Base-by-base conservation (phyloP, 37 sponge, comb jelly and placozoan species). In the Diacarnus erythraeanus region DNA sequence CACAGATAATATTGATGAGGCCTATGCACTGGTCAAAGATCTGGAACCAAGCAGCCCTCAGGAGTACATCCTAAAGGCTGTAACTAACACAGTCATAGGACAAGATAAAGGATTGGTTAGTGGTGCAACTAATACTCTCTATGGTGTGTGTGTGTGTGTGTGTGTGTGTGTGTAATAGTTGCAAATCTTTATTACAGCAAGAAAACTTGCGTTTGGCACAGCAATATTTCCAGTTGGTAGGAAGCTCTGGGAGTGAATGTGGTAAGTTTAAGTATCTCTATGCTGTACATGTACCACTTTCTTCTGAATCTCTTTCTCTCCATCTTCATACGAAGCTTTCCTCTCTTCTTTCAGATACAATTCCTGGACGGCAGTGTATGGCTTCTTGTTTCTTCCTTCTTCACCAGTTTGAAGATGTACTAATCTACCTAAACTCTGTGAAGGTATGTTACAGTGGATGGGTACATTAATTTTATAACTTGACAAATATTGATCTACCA, bases 321-420 rank as follows among this genome's bases (percentile, higher is more conserved):
- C 1, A 38, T 18, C 42, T 77, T 3, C 76, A 4, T 4, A 17
- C 26, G 18, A 59, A 4, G 18, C 23, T 27, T 10, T 4, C 3
- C 23, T 21, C 0, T 64, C 6, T 8, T 21, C 3, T 26, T 27
- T 47, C 33, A 95, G 99, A 99, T 68, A 99, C 99, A 22, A 99
- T 99, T 34, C 97, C 99, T 20, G 99, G 99, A 0, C 78, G 99
- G 23, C 99, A 99, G 68, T 94, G 93, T 57, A 99, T 99, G 99
- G 93, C 97, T 30, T 94, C 95, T 21, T 99, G 94, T 54, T 96
- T 92, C 92, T 99, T 96, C 79, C 93, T 99, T 1, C 82, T 96
- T 57, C 87, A 77, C 41, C 97, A 96, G 78, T 99, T 92, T 90
- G 93, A 92, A 18, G 97, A 99, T 87, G 99, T 96, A 0, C 79